Conservation (phyloP, 2,113 vertebrate species). For the Elachura formosa region DNA sequence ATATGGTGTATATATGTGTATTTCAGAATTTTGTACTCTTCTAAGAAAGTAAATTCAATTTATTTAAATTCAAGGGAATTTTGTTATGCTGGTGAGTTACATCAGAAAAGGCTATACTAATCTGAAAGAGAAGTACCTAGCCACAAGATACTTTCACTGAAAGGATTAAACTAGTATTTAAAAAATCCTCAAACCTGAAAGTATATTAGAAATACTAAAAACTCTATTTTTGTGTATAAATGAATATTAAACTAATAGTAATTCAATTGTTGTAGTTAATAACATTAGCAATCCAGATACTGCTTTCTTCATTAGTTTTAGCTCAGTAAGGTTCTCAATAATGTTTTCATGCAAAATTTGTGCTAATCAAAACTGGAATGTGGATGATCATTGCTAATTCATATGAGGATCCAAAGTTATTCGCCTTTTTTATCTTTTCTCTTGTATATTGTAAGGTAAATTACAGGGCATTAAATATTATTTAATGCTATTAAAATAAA, state of each 20-base stretch:
- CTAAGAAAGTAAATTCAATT: not conserved
- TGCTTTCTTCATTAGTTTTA: not conserved
- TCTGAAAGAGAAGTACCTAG: not conserved
- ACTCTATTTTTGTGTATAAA: not conserved
- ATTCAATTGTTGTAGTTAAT: not conserved
- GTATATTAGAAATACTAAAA: not conserved
- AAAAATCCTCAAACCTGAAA: accelerated
- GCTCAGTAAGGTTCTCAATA: not conserved
- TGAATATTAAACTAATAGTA: not conserved
- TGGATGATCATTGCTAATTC: not conserved
- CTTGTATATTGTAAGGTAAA: not conserved
- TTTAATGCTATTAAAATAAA: not conserved
- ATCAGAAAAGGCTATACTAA: not conserved
- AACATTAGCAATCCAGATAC: not conserved
- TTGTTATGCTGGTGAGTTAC: not conserved
- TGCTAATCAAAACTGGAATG: not conserved
- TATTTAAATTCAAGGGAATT: not conserved
- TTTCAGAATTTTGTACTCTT: not conserved
- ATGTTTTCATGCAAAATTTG: not conserved
- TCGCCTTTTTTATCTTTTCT: not conserved
- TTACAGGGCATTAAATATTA: not conserved
- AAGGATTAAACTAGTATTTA: not conserved
- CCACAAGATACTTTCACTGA: not conserved
- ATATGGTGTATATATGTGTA: not conserved
- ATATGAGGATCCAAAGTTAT: not conserved